Evolutionary conservation across 2,113 vertebrate species (phyloP).

Genomic region (Regulus satrapa): DNA sequence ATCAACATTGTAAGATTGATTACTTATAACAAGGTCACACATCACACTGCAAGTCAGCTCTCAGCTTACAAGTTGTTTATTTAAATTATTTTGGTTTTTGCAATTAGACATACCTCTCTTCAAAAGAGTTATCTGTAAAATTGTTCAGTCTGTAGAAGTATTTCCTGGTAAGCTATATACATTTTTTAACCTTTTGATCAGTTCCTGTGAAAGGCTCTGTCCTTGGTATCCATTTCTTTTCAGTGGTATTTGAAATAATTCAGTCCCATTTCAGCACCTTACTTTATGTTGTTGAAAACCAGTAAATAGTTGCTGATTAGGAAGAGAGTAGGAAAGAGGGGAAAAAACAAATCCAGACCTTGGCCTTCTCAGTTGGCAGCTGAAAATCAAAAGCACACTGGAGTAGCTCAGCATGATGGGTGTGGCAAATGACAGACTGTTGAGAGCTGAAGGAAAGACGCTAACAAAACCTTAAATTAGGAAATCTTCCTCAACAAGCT

Average conservation of each 20-base stretch:
- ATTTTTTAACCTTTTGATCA: not conserved
- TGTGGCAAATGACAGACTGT: conserved; percentile 59
- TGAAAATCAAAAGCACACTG: conserved; percentile 44
- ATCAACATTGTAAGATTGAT: not conserved
- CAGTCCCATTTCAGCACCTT: not conserved
- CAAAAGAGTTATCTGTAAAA: not conserved
- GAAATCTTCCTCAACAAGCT: conserved; percentile 52
- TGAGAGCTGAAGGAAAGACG: conserved; percentile 48
- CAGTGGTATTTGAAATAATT: not conserved
- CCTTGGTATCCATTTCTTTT: not conserved
- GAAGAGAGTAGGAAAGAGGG: not conserved
- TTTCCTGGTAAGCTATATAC: not conserved
- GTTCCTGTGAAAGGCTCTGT: not conserved
- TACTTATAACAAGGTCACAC: not conserved
- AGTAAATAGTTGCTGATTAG: not conserved
- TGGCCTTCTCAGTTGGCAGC: not conserved
- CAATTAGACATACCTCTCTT: not conserved
- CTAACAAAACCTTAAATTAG: conserved; percentile 69
- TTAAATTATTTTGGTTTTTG: not conserved
- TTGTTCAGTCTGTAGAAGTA: not conserved
- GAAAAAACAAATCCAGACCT: not conserved
- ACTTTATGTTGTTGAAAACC: not conserved
- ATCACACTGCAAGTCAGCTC: not conserved
- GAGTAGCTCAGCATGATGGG: conserved; percentile 14
- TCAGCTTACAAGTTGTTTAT: not conserved